Conservation (phyloP, 2,888 invertebrate species). For the Chloroclysta siterata region DNA sequence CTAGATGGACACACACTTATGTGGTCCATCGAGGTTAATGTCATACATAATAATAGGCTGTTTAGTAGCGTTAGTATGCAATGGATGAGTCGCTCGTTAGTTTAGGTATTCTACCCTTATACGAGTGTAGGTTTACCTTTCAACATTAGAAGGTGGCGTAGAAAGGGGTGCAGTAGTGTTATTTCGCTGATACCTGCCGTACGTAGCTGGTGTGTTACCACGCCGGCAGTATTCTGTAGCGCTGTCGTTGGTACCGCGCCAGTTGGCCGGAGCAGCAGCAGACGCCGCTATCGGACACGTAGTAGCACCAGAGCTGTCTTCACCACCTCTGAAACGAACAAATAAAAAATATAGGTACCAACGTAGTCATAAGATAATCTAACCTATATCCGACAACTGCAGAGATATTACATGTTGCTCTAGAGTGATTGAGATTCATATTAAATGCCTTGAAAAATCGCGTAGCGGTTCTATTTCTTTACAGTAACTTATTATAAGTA, state of each 20-base stretch:
- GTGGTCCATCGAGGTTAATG: too few species aligned
- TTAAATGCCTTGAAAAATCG: too few species aligned
- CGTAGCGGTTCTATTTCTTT: too few species aligned
- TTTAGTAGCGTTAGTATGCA: constrained; percentile 6
- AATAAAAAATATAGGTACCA: constrained; percentile 6
- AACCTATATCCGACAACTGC: too few species aligned
- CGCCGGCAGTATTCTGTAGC: constrained; percentile 79
- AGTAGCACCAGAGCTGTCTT: constrained; percentile 70
- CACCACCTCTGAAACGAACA: constrained; percentile 67
- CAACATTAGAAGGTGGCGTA: constrained; percentile 77
- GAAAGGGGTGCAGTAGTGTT: constrained; percentile 75
- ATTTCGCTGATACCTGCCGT: constrained; percentile 86
- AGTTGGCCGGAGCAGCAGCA: constrained; percentile 77
- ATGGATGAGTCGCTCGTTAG: constrained; percentile 23
- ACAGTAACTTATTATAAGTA: too few species aligned
- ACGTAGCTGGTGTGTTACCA: constrained; percentile 79
- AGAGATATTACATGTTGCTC: too few species aligned
- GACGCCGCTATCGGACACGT: constrained; percentile 78
- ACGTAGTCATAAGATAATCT: not conserved
- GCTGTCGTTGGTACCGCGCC: constrained; percentile 82
- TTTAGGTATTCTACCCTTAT: constrained; percentile 35
- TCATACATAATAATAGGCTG: too few species aligned
- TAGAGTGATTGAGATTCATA: too few species aligned
- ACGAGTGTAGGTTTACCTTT: constrained; percentile 63
- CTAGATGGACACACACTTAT: too few species aligned